Base-by-base conservation (phyloP, 1,140 invertebrate genomes). In the Portunus trituberculatus region DNA sequence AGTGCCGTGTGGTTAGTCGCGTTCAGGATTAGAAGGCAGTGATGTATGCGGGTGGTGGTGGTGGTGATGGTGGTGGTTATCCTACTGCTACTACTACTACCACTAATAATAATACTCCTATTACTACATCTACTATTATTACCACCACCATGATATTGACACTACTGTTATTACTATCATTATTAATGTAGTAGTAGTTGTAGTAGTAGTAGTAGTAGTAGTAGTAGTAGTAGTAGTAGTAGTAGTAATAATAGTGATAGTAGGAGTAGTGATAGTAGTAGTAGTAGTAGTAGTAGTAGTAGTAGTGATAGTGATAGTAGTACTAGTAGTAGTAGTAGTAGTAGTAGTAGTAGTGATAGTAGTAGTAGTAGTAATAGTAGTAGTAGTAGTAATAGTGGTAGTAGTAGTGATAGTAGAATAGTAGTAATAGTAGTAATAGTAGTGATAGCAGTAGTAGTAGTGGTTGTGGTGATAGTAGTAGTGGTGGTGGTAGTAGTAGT, bases 201-300 rank as follows among this genome's bases (percentile, higher is more conserved):
- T 59, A 59, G 52, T 59, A 14, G 52, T 59, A 59, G 52, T 59
- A 59, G 67, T 76, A 76, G 67, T 76, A 76, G 25, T 76, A 76
- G 67, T 76, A 76, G 67, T 76, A 76, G 67, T 76, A 76, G 67
- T 76, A 76, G 59, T 76, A 76, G 59, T 76, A 76, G 59, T 76
- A 76, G 59, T 76, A 76, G 59, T 76, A 76, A 20, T 76, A 76
- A 25, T 76, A 76, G 59, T 76, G 20, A 20, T 76, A 76, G 59
- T 76, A 76, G 59, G 7, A 76, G 59, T 76, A 76, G 59, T 76
- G 20, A 20, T 76, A 76, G 59, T 76, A 76, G 59, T 76, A 76
- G 59, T 76, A 25, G 59, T 76, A 76, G 59, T 76, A 76, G 59
- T 76, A 25, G 59, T 76, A 76, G 20, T 76, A 76, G 59, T 76